These are phyloP conservation scores for Orchestes rusci DNA, from an alignment of 2,888 invertebrate species.

Conservation along the genomic window DNA sequence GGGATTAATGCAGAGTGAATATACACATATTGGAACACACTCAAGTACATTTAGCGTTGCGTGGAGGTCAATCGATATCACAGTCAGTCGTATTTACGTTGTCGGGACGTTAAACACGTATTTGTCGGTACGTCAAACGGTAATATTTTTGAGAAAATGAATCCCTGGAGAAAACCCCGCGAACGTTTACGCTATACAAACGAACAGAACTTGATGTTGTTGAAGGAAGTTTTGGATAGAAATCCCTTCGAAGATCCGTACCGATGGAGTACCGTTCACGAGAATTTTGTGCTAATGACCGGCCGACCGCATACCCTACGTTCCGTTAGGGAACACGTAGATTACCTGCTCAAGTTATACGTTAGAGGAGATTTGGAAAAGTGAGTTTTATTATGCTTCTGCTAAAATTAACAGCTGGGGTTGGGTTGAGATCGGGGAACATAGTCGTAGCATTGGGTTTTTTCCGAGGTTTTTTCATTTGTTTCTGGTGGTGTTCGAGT, in stretches of 20 bases:
- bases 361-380: slow-evolving; percentile 24
- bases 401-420: no score
- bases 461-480: no score
- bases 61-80: no score
- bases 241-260: slow-evolving; percentile 23
- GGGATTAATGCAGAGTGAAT: no score
- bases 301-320: slow-evolving; percentile 20
- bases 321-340: slow-evolving; percentile 22
- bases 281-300: slow-evolving; percentile 21
- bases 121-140: slow-evolving; percentile 24
- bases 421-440: no score
- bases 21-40: no score
- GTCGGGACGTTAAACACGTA: slow-evolving; percentile 23
- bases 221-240: slow-evolving; percentile 20
- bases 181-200: slow-evolving; percentile 19
- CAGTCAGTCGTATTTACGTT: no score
- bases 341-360: slow-evolving; percentile 20
- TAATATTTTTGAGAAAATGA: slow-evolving; percentile 18
- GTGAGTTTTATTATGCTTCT: slow-evolving; percentile 13
- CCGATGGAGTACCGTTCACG: slow-evolving; percentile 23
- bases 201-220: slow-evolving; percentile 20
- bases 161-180: slow-evolving; percentile 16
- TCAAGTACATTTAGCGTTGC: no score
- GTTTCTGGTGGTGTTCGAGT: no score
- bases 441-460: no score